phyloP scores from a whole-genome alignment of 2,888 invertebrate species.

The Lasioglossum figueresi region DNA sequence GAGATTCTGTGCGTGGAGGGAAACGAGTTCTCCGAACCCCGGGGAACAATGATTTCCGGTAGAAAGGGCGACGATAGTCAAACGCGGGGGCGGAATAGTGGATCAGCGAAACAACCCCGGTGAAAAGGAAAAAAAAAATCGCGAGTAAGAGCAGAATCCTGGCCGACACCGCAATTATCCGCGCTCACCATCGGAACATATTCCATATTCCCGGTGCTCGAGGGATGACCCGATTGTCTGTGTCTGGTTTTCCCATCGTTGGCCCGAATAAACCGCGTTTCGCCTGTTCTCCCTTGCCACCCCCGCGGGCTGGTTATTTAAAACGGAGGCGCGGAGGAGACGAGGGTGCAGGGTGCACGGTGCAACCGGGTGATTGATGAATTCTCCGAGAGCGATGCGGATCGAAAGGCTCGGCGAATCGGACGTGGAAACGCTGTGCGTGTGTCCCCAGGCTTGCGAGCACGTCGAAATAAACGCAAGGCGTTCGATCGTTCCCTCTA shows the following conservation, averaged over 20 bases:
- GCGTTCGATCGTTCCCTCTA: not conserved
- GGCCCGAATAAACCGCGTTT: conserved; percentile 10
- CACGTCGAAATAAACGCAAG: not conserved
- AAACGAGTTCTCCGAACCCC: not conserved
- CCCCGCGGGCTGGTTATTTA: conserved; percentile 14
- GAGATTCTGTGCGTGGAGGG: too few relatives aligned
- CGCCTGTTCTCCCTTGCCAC: not conserved
- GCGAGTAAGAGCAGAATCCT: not conserved
- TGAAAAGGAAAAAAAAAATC: not conserved
- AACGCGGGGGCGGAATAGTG: not conserved
- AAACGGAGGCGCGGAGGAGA: conserved; percentile 5
- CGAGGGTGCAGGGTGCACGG: not conserved
- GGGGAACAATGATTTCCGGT: not conserved
- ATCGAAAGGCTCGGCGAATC: not conserved
- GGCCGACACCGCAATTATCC: conserved; percentile 5
- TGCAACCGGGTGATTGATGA: conserved; percentile 41
- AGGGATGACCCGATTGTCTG: conserved; percentile 18
- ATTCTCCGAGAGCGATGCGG: conserved; percentile 18
- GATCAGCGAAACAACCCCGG: not conserved
- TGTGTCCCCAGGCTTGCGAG: not conserved
- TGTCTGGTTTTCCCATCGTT: conserved; percentile 7
- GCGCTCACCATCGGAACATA: not conserved
- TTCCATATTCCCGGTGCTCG: not conserved
- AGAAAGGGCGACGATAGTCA: not conserved
- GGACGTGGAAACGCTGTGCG: not conserved